Conservation (phyloP, 2,113 vertebrate species). For the Pygathrix nemaeus region DNA sequence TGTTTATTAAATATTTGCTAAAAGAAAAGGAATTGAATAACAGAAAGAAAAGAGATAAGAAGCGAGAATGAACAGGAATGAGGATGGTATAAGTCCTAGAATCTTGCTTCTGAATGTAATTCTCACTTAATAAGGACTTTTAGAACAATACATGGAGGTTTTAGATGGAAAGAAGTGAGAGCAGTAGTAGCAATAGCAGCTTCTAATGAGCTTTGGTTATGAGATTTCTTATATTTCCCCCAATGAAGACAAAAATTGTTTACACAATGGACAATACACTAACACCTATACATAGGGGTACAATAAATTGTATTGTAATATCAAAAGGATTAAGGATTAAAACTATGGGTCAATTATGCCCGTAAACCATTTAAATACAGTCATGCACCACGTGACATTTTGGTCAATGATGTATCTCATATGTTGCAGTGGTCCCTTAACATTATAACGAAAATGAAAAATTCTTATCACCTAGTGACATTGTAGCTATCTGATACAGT, state of each 20-base stretch:
- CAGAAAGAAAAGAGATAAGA: neutral
- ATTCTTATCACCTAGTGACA: neutral
- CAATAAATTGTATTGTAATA: neutral
- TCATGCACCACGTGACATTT: neutral
- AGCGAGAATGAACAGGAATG: neutral
- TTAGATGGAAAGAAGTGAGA: neutral
- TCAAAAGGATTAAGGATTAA: neutral
- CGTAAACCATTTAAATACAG: neutral
- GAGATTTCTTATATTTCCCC: neutral
- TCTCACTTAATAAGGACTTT: neutral
- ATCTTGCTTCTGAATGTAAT: neutral
- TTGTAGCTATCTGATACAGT: neutral
- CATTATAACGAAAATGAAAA: neutral
- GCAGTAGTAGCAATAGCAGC: neutral
- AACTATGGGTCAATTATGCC: neutral
- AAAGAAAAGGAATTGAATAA: neutral
- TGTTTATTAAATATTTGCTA: neutral
- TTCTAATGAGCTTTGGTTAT: neutral
- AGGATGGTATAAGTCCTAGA: neutral
- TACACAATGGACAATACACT: neutral
- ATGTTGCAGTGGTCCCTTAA: neutral
- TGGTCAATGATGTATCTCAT: neutral
- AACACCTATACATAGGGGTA: neutral
- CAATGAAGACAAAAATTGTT: neutral
- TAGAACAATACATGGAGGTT: neutral